Percentiles rank a stretch among this genome's conserved stretches.
phyloP scores from a whole-genome alignment of 2,113 vertebrate genomes.

The Eurystomus gularis region DNA sequence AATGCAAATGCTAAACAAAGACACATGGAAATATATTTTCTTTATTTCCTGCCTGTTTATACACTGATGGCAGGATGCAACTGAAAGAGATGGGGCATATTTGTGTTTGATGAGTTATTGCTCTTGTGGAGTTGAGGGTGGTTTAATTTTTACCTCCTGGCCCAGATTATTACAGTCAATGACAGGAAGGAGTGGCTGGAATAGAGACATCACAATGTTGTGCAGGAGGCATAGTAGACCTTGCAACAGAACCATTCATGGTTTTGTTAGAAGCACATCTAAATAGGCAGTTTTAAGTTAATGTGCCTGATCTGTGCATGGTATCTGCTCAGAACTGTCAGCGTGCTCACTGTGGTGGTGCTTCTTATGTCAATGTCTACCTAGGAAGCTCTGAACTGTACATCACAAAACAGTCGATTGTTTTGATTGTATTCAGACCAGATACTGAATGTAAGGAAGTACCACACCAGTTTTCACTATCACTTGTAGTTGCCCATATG shows the following conservation, averaged over 20 bases:
- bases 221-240: neutral
- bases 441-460: neutral
- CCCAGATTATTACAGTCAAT: neutral
- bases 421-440: neutral
- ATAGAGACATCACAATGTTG: neutral
- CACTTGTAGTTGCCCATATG: neutral
- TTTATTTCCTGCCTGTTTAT: neutral
- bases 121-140: neutral
- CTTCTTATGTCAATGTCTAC: neutral
- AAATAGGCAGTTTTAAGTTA: neutral
- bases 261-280: neutral
- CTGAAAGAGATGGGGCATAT: neutral
- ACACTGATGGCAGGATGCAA: neutral
- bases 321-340: neutral
- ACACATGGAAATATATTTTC: neutral
- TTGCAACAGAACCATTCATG: neutral
- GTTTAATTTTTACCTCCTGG: neutral
- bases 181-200: neutral
- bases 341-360: neutral
- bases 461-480: neutral
- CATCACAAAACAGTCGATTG: neutral
- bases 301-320: neutral
- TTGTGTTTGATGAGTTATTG: neutral
- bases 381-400: neutral
- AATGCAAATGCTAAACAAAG: neutral